Base-by-base conservation (phyloP, 1,140 invertebrate genomes). In the Drosophila sp. region DNA sequence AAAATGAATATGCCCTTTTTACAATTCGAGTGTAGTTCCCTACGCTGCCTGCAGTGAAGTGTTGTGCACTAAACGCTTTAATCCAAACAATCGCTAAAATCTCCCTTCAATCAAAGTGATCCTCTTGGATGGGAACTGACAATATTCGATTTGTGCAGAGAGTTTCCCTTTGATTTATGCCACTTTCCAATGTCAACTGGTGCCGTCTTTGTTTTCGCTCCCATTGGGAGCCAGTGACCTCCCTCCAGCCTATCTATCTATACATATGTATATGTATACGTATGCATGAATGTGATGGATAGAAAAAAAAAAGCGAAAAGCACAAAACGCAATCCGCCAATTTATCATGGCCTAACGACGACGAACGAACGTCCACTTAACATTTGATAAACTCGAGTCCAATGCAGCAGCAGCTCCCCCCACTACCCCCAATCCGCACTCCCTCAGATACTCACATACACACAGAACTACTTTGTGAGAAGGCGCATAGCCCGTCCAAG, bases 341-440 rank as follows among this genome's bases (percentile, higher is more conserved):
- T 60, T 38, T 40, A 60, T 60, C 66, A 56, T 65, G 63, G 56
- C 56, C 56, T 58, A 58, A 70, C 57, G 44, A 70, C 57, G 10
- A 38, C 35, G 35, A 38, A 30, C 4, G 8, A 10, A 11, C 56
- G 33, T 58, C 56, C 56, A 58, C 56, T 58, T 58, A 50, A 58
- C 56, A 58, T 58, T 58, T 58, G 56, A 58, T 58, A 58, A 58
- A 58, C 30, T 58, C 56, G 56, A 58, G 56, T 50, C 44, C 23
- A 50, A 17, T 50, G 44, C 44, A 50, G 17, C 25, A 54, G 50
- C 35, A 6, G 8, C n/a, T 10, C 35, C 10, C 35, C 1, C 1
- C 35, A 0, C 35, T 0, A 1, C 35, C 8, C 8, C 3, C 8
- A 8, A 3, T 2, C 35, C 10, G 1, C 35, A 8, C 35, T 11